phyloP scores from a whole-genome alignment of 2,113 vertebrate species.

The Melanocharis versteri region DNA sequence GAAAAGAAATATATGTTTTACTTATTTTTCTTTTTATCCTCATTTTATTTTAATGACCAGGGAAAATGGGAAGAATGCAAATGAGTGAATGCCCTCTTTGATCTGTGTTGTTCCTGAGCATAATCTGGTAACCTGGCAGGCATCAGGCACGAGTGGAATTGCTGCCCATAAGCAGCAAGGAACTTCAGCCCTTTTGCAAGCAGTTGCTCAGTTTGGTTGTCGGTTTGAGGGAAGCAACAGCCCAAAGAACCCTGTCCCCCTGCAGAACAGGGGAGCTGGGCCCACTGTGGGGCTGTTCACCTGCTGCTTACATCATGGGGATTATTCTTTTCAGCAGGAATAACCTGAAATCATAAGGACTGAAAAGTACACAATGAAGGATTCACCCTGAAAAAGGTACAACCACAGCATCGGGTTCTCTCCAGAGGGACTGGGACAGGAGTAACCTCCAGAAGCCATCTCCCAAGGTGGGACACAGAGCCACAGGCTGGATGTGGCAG shows the following conservation, averaged over 20 bases:
- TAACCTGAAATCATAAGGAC: background rate
- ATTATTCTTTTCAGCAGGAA: slow-evolving; percentile 18
- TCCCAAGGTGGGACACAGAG: background rate
- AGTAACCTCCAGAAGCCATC: background rate
- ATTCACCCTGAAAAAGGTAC: background rate
- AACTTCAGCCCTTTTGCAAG: background rate
- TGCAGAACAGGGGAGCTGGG: background rate
- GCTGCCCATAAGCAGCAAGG: background rate
- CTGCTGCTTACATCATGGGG: background rate
- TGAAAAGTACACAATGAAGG: background rate
- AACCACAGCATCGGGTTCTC: background rate
- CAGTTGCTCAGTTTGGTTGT: background rate
- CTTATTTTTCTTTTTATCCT: background rate
- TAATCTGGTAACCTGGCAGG: slow-evolving; percentile 53
- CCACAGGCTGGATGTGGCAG: background rate
- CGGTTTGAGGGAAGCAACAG: background rate
- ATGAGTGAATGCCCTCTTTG: slow-evolving; percentile 37
- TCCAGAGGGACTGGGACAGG: background rate
- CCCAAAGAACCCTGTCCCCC: background rate
- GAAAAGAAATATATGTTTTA: background rate
- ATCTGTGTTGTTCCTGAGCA: background rate
- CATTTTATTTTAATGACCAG: background rate
- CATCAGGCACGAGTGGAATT: background rate
- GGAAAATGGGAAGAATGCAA: slow-evolving; percentile 48
- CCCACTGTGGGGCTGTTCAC: rapidly evolving